Percentiles rank a stretch among this genome's conserved stretches.
These are phyloP conservation scores for Calameuta filiformis DNA, from an alignment of 2,888 invertebrate genomes.

Conservation along the genomic window DNA sequence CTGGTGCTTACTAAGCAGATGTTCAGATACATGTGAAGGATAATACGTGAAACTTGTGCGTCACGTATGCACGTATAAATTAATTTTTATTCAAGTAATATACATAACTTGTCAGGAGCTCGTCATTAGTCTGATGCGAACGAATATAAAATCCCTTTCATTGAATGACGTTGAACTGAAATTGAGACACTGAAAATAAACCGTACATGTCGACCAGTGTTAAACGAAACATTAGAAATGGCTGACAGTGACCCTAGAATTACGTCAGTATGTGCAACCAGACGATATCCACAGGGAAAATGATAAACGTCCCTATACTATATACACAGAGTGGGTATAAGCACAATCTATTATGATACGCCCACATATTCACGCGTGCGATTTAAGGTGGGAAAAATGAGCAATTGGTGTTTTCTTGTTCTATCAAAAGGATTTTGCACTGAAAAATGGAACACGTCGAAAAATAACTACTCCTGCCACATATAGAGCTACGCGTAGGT, in stretches of 20 bases:
- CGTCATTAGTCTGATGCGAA: neutral
- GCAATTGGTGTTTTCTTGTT: neutral
- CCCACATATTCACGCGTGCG: neutral
- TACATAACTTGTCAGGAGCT: too few species aligned
- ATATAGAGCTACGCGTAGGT: neutral
- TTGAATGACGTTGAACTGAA: neutral
- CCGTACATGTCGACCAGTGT: neutral
- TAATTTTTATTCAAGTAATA: neutral
- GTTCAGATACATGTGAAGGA: neutral
- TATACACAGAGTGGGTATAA: neutral
- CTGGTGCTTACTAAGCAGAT: too few species aligned
- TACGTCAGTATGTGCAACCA: neutral
- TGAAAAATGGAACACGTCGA: neutral
- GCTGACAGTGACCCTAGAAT: neutral
- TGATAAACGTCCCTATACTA: neutral
- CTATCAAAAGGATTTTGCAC: neutral
- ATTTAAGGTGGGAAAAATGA: neutral
- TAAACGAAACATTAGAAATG: neutral
- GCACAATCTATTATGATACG: neutral
- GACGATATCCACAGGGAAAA: neutral
- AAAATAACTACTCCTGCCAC: neutral
- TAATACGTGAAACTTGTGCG: neutral
- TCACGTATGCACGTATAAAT: neutral
- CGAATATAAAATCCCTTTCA: neutral
- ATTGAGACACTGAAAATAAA: too few species aligned